A percentile compares a stretch with the other conserved stretches of the same genome.
These are phyloP conservation scores for Xiphophorus hellerii DNA, from an alignment of 2,113 vertebrate genomes.

Conservation along the genomic window DNA sequence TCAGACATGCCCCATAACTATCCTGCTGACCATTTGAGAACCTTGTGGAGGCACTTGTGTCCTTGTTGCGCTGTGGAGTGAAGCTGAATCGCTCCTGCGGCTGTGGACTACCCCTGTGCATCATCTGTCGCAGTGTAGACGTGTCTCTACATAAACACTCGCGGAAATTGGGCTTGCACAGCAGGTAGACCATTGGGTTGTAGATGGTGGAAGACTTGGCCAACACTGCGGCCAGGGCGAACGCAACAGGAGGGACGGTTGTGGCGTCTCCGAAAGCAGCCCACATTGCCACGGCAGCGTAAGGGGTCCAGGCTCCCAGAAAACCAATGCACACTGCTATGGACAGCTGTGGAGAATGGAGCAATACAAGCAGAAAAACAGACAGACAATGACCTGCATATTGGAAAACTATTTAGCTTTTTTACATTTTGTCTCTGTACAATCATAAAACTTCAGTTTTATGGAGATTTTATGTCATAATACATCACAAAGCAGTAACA, in stretches of 20 bases:
- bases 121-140: conserved; percentile 59
- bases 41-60: conserved; percentile 51
- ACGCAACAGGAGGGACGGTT: conserved; percentile 74
- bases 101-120: conserved; percentile 61
- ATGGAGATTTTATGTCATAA: not conserved
- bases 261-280: conserved; percentile 76
- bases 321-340: conserved; percentile 84
- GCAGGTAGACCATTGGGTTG: conserved; percentile 84
- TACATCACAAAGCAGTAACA: not conserved
- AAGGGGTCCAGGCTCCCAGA: conserved; percentile 85
- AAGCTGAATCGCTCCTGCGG: conserved; percentile 31
- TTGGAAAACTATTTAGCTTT: not conserved
- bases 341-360: conserved; percentile 76
- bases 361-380: conserved; percentile 4
- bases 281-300: conserved; percentile 82
- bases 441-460: not conserved
- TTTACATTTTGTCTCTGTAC: not conserved
- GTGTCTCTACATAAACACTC: conserved; percentile 74
- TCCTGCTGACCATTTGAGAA: conserved; percentile 74
- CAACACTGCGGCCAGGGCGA: conserved; percentile 79
- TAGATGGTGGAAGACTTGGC: conserved; percentile 87
- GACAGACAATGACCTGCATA: not conserved
- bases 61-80: conserved; percentile 50
- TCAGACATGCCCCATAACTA: conserved; percentile 59
- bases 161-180: conserved; percentile 86